phyloP scores from a whole-genome alignment of 2,888 invertebrate species.

The Agrochola litura region DNA sequence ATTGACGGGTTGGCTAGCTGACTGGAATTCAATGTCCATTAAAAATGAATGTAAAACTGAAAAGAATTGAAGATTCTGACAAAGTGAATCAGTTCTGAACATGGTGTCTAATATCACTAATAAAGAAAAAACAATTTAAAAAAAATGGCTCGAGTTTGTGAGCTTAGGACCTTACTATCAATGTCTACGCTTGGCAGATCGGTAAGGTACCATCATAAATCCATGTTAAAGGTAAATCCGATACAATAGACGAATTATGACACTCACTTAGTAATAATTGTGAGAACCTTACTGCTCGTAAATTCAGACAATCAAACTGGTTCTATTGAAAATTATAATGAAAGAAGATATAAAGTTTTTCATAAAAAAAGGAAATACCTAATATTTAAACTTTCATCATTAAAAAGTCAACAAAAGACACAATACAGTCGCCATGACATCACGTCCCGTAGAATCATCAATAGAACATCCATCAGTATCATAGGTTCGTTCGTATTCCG shows the following conservation, averaged over 20 bases:
- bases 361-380: not conserved
- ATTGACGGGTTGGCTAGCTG: slow-evolving; percentile 24
- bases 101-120: not conserved
- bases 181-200: not conserved
- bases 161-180: too few species aligned
- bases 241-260: not conserved
- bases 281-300: not conserved
- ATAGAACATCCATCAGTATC: slow-evolving; percentile 13
- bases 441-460: not conserved
- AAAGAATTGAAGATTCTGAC: not conserved
- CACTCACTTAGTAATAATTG: too few species aligned
- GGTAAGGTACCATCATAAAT: not conserved
- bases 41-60: not conserved
- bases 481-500: not conserved
- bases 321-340: not conserved
- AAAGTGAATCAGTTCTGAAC: too few species aligned
- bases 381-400: not conserved
- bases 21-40: not conserved
- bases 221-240: not conserved
- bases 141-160: too few species aligned
- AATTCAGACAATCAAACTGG: not conserved
- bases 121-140: too few species aligned
- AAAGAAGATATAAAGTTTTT: not conserved
- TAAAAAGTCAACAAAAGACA: slow-evolving; percentile 8
- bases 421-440: not conserved